Evolutionary conservation across 2,888 invertebrate genomes (phyloP), one percentile per base, ranked within the genome.

Genomic region (Sarcophaga subvicina): DNA sequence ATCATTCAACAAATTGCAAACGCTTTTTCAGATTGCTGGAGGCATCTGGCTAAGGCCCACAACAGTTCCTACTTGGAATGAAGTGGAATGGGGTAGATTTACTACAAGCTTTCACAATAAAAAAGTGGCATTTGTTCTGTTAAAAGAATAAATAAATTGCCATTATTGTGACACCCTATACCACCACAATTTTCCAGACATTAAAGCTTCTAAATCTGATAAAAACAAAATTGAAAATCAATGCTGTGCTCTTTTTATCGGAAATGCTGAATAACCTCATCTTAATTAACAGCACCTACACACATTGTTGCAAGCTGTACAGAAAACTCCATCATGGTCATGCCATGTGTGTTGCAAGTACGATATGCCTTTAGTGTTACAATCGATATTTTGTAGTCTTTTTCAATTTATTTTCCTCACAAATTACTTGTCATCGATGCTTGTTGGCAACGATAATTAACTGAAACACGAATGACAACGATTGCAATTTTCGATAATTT

Each of bases 401-500:
- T 17, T 54, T 54, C 17, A 14, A 17, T 54, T 54, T 54, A 54
- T 54, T 54, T 54, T 54, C 17, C 54, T 85, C 87, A 89, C 88
- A 89, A 88, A 88, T 89, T 88, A 87, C 88, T 88, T 88, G 88
- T 88, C 88, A 89, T 86, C 86, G 88, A 88, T 88, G 88, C 85
- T 83, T 78, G 81, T 83, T 54, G 12, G 54, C 17, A 54, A 14
- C 87, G 88, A 87, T 89, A 89, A 89, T 89, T 88, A 88, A 88
- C 69, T 84, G 62, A 84, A 85, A 78, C 84, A 85, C 66, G 84
- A 86, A 80, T 86, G 86, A 86, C 84, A 82, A 80, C 79, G 82
- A 81, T 80, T 81, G 76, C 69, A 76, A 67, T 71, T 84, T 84
- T 79, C 76, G 83, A 80, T 80, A 67, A 77, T 54, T n/a, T 49